phyloP scores from a whole-genome alignment of 2,113 vertebrate species.

The Misgurnus mizolepis region DNA sequence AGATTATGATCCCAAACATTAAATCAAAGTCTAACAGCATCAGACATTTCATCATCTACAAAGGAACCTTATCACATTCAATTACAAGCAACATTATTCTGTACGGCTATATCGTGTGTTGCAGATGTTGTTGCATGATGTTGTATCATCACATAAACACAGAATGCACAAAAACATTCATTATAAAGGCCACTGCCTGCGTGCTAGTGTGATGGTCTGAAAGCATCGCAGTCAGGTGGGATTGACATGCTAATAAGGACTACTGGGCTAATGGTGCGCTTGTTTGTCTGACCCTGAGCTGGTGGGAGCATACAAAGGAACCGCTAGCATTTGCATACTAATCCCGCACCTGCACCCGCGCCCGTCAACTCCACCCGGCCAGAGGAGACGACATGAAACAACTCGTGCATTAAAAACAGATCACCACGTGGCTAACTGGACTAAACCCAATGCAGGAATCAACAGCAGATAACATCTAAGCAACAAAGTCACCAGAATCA shows the following conservation, averaged over 20 bases:
- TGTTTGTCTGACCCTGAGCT: constrained; percentile 57
- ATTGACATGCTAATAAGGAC: constrained; percentile 44
- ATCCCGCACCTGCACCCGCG: constrained; percentile 49
- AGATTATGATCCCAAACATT: not conserved
- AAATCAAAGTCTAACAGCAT: not conserved
- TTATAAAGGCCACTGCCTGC: constrained; percentile 20
- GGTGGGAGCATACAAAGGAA: constrained; percentile 8
- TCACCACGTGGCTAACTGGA: constrained; percentile 47
- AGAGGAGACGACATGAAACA: constrained; percentile 8
- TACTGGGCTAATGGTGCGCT: constrained; percentile 52
- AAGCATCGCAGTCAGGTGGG: not conserved
- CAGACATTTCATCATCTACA: not conserved
- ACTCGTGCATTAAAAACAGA: constrained; percentile 26
- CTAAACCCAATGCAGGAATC: constrained; percentile 12
- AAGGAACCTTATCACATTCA: not conserved
- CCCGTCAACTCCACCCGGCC: constrained; percentile 25
- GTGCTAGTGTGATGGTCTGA: constrained; percentile 8
- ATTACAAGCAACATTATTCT: not conserved
- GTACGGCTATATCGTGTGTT: not conserved
- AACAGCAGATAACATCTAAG: constrained; percentile 48
- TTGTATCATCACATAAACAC: not conserved
- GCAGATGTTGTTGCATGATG: not conserved
- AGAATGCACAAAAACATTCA: constrained; percentile 26
- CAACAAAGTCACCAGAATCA: not conserved
- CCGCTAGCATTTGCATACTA: constrained; percentile 48